Evolutionary conservation across 2,113 vertebrate species (phyloP), one percentile per base, ranked within the genome.

Genomic region (Phasianus colchicus): DNA sequence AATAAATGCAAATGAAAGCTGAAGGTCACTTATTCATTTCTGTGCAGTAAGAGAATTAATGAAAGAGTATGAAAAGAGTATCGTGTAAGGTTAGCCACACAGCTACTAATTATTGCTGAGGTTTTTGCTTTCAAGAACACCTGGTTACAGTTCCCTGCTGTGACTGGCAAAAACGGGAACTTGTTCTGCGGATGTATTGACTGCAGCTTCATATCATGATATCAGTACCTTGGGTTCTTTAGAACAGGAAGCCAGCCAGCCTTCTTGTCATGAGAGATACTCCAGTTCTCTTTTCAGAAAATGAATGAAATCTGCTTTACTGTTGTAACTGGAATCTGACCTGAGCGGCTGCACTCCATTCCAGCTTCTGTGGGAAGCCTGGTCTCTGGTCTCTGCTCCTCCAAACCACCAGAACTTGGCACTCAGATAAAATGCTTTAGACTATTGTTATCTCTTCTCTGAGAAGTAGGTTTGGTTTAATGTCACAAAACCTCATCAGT

Each of bases 401-500:
- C 47, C 78, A 92, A 83, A 80, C 50, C 45, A 80, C 29, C 38
- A 58, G 17, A 76, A 25, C 24, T 1, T 84, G 40, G 81, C 48
- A 82, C 21, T 52, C 45, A 73, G 27, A 87, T 63, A 30, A 82
- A 94, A 76, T 5, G 13, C 43, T 95, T 89, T 50, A 34, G 27
- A 87, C 84, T 87, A 73, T 88, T 96, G 48, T 83, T 50, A 48
- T 90, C 70, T 73, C 48, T 80, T 20, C 52, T 85, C 27, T 45
- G 78, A 91, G 54, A 84, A 21, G 42, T 25, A 80, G 60, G 17
- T 42, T 87, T 40, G 80, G 8, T 84, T 58, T 90, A 45, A 48
- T 42, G 43, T 57, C 36, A 50, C 48, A 80, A 92, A 94, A 80
- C 66, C 54, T 89, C 74, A 76, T 6, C 27, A 58, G 42, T 86